Percentiles rank a stretch among this genome's conserved stretches.
Evolutionary conservation across 2,888 invertebrate genomes (phyloP).

Genomic region (Mamestra brassicae): DNA sequence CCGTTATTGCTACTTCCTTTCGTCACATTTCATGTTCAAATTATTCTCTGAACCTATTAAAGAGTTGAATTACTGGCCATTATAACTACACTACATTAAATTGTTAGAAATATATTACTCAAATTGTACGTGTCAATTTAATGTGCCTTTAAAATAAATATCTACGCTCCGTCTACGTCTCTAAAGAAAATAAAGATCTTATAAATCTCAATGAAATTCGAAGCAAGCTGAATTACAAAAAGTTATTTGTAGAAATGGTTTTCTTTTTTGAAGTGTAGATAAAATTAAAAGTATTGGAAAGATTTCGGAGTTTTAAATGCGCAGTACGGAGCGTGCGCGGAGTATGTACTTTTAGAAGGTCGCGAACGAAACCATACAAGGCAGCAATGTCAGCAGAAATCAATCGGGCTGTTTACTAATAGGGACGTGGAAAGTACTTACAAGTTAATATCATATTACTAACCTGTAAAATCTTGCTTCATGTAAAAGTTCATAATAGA

Average conservation of each 20-base stretch:
- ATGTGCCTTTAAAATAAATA: constrained; percentile 24
- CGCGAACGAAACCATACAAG: constrained; percentile 76
- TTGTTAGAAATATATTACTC: constrained; percentile 17
- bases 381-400: constrained; percentile 77
- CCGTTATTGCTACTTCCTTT: not conserved
- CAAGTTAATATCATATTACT: constrained; percentile 18
- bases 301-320: constrained; percentile 46
- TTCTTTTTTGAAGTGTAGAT: constrained; percentile 16
- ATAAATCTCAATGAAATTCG: constrained; percentile 43
- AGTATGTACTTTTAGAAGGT: constrained; percentile 70
- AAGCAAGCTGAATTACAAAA: constrained; percentile 20
- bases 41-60: constrained; percentile 6
- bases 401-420: constrained; percentile 67
- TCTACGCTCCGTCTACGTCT: constrained; percentile 14
- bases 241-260: constrained; percentile 9
- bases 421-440: constrained; percentile 28
- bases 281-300: constrained; percentile 4
- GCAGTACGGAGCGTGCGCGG: constrained; percentile 59
- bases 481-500: not conserved
- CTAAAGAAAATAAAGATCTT: constrained; percentile 19
- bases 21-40: constrained; percentile 3
- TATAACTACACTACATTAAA: constrained; percentile 26
- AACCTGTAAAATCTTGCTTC: not conserved
- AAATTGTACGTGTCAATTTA: not conserved
- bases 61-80: constrained; percentile 20